Conservation (phyloP, 2,888 invertebrate species). For the Diploptera punctata region DNA sequence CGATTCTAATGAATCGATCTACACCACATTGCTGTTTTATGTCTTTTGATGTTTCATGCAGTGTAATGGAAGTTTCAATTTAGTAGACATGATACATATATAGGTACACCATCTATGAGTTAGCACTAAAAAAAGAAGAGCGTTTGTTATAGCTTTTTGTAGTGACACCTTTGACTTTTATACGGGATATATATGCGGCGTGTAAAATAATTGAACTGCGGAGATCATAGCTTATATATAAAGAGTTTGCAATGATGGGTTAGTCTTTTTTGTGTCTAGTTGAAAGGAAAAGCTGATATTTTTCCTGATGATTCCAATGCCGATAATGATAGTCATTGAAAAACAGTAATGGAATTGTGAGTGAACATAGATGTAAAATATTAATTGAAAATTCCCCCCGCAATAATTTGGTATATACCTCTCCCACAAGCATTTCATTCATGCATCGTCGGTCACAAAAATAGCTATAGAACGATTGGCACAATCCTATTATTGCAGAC, state of each 20-base stretch:
- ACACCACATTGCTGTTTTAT: constrained; percentile 32
- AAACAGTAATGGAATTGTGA: constrained; percentile 10
- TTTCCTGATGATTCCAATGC: background rate
- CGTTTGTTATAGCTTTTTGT: constrained; percentile 16
- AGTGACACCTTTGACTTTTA: constrained; percentile 1
- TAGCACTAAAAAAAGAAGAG: constrained; percentile 1
- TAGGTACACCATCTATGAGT: background rate
- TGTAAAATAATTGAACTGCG: background rate
- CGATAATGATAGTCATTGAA: constrained; percentile 12
- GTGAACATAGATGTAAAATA: constrained; percentile 14
- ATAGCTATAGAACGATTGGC: background rate
- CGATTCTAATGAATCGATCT: constrained; percentile 35
- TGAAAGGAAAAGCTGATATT: constrained; percentile 16
- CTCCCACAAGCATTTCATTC: background rate
- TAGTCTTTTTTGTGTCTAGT: constrained; percentile 3
- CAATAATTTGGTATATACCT: constrained; percentile 1
- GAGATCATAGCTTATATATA: constrained; percentile 4
- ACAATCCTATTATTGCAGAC: background rate
- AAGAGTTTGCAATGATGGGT: background rate
- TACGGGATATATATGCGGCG: background rate
- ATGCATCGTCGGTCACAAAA: background rate
- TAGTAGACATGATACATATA: constrained; percentile 18
- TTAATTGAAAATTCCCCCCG: constrained; percentile 13
- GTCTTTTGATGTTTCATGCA: constrained; percentile 37
- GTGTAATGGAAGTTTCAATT: constrained; percentile 39